These are phyloP conservation scores for Tyria jacobaeae DNA, from an alignment of 2,888 invertebrate genomes.

Conservation along the genomic window DNA sequence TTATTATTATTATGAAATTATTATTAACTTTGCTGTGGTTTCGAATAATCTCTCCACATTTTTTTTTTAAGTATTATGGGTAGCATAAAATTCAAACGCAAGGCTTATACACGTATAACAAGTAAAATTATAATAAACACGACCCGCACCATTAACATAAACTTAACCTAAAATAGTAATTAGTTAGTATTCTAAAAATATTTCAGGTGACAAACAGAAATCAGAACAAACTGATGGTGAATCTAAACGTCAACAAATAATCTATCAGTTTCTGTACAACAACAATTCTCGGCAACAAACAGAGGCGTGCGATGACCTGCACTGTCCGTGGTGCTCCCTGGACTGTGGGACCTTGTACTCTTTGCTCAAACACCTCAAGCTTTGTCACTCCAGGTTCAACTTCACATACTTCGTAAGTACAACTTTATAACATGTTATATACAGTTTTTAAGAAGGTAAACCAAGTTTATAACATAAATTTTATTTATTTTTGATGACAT, in stretches of 20 bases:
- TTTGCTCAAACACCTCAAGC: constrained; percentile 96
- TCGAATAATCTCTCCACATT: no score
- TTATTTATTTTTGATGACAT: no score
- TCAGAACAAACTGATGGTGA: constrained; percentile 62
- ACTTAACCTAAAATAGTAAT: background rate
- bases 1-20: no score
- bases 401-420: constrained; percentile 95
- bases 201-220: constrained; percentile 70
- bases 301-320: constrained; percentile 96
- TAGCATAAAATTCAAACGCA: no score
- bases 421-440: background rate
- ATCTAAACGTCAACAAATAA: constrained; percentile 90
- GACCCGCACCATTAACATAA: background rate
- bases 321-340: constrained; percentile 98
- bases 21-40: no score
- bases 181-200: background rate
- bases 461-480: no score
- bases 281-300: constrained; percentile 98
- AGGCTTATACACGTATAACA: no score
- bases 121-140: no score
- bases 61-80: no score
- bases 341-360: constrained; percentile 96
- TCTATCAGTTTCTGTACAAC: constrained; percentile 98
- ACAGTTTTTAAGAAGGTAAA: no score
- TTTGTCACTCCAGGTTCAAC: constrained; percentile 97